Base-by-base conservation (phyloP, 2,888 invertebrate genomes). In the Drosophila kokeensis region DNA sequence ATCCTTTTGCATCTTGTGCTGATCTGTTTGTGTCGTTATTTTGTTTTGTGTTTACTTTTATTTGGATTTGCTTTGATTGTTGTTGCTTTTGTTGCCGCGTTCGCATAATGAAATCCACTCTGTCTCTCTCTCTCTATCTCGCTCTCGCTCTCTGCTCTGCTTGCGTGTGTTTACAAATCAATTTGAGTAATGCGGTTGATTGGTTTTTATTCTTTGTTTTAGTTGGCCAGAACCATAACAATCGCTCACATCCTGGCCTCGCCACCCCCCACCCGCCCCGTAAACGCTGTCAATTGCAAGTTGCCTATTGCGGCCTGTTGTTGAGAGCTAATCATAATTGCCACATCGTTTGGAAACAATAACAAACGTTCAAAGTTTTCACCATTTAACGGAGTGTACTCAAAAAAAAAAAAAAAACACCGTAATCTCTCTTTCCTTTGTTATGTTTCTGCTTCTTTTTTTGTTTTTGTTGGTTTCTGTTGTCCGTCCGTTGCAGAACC, bases 181-280 rank as follows among this genome's bases (percentile, higher is more conserved):
- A 89, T 85, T 89, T 82, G 86, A 60, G 72, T 89, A 82, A 87
- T 87, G 83, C 71, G 75, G 18, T 45, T 52, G 82, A 79, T 87
- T 84, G 77, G 55, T 36, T 58, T 71, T 55, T 53, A 59, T 55
- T 45, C 45, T 67, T 75, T 74, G 60, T 70, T 70, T 57, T 50
- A 34, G 34, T 42, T 64, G n/a, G 40, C 21, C 32, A 27, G 65
- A 55, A 55, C n/a, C 36, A 73, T 3, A 58, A 48, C 7, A 58
- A 53, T 48, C 58, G 53, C 40, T 30, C 50, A 45, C 34, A 40
- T 45, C 72, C 63, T 63, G 72, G 27, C 11, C 40, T 8, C 2
- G 42, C 18, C 8, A 15, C 1, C 8, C 15, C 30, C 1, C n/a
- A n/a, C n/a, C n/a, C n/a, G n/a, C 10, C 24, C 5, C 10, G n/a